A percentile compares a stretch with the other conserved stretches of the same genome.
phyloP scores from a whole-genome alignment of 2,113 vertebrate species.

The Poeciliopsis prolifica region DNA sequence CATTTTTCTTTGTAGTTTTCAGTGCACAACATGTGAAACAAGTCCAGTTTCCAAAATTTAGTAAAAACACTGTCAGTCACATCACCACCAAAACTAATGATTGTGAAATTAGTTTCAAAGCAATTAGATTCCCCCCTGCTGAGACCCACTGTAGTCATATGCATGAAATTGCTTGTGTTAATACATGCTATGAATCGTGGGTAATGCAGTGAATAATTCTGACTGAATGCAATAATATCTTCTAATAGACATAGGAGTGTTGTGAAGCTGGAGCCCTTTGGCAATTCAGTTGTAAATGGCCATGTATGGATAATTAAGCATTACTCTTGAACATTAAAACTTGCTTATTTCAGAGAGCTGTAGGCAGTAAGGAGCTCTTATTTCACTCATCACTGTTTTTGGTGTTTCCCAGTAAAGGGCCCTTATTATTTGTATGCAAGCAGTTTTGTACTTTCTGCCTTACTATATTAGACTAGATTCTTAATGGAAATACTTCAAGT shows the following conservation, averaged over 20 bases:
- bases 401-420: constrained; percentile 50
- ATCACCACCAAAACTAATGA: constrained; percentile 91
- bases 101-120: constrained; percentile 99
- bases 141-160: constrained; percentile 98
- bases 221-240: constrained; percentile 92
- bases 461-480: constrained; percentile 11
- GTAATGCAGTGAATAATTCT: constrained; percentile 91
- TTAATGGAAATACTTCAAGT: no score
- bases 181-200: constrained; percentile 97
- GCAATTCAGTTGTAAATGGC: constrained; percentile 92
- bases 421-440: constrained; percentile 57
- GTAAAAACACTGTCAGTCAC: constrained; percentile 70
- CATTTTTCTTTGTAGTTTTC: constrained; percentile 30
- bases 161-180: constrained; percentile 99
- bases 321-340: constrained; percentile 86
- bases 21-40: constrained; percentile 49
- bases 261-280: constrained; percentile 85
- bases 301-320: constrained; percentile 87
- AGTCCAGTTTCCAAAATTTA: constrained; percentile 49
- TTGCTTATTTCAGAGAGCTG: constrained; percentile 81
- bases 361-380: constrained; percentile 71
- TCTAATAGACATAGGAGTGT: constrained; percentile 87
- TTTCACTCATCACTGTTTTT: constrained; percentile 65
- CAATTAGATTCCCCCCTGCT: constrained; percentile 93
- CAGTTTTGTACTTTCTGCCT: constrained; percentile 49